Evolutionary conservation across 2,888 invertebrate genomes (phyloP).

Genomic region (Clusia tigrina): DNA sequence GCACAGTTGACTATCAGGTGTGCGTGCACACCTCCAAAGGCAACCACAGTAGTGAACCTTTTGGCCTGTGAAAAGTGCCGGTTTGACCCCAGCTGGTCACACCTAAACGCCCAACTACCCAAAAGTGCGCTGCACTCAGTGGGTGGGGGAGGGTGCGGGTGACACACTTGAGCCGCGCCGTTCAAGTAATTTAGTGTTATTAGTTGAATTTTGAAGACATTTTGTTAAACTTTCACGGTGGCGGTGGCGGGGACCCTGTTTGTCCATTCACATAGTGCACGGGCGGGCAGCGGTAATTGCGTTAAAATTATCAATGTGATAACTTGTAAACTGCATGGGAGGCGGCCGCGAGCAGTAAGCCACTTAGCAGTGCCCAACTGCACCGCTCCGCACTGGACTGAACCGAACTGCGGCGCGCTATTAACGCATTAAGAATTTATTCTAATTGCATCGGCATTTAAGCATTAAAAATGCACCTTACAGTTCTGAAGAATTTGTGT

Average conservation of each 20-base stretch:
- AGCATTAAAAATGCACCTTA: conserved; percentile 15
- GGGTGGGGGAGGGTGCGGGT: too few relatives aligned
- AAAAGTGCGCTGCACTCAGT: too few relatives aligned
- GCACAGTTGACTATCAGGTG: not conserved
- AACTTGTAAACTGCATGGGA: conserved; percentile 17
- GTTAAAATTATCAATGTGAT: conserved; percentile 21
- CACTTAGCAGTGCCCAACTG: not conserved
- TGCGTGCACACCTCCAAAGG: too few relatives aligned
- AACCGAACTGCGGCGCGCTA: not conserved
- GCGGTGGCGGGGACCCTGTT: not conserved
- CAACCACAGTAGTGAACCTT: too few relatives aligned
- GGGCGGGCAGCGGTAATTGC: conserved; percentile 15
- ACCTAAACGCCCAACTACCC: too few relatives aligned
- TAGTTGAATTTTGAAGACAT: too few relatives aligned
- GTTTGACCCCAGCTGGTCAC: too few relatives aligned
- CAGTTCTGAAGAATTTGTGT: conserved; percentile 2
- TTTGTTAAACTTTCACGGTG: too few relatives aligned
- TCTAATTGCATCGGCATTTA: conserved; percentile 13
- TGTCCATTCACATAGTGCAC: not conserved
- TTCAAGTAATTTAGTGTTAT: too few relatives aligned
- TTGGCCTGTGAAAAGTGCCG: too few relatives aligned
- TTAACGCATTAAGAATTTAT: conserved; percentile 12
- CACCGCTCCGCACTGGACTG: not conserved
- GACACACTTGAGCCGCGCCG: too few relatives aligned
- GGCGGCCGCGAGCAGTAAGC: not conserved